Base-by-base conservation (phyloP, 2,888 invertebrate species). In the Melinaea marsaeus region DNA sequence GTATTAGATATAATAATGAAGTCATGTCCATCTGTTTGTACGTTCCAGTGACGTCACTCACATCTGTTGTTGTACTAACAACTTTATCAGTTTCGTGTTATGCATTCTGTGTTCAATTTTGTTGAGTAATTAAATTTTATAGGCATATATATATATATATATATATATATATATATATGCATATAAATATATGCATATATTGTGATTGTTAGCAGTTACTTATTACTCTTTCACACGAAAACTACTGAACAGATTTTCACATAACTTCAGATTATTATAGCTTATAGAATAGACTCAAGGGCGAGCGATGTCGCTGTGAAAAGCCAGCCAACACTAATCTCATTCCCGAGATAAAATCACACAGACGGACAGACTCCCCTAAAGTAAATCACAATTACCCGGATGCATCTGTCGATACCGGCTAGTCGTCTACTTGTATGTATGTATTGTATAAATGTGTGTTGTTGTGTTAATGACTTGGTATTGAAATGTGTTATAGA, bases 391-490 rank as follows among this genome's bases (percentile, higher is more conserved):
- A 51, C 51, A 51, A 51, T 32, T 51, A 9, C 51, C 51, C 51
- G 51, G 51, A 51, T 51, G 51, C 51, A 51, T 51, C 51, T 51
- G 51, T 51, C 51, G 32, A 51, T 51, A 22, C 51, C 6, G 3
- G 51, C 51, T 51, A 32, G 32, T 42, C 42, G 11, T 42, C 42
- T 7, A 42, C 11, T 11, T 11, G 9, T 11, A 42, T 42, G 42
- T 11, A 37, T 7, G 42, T 42, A 42, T 7, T 7, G 42, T 42
- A 37, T 7, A 37, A 37, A 4, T 42, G 42, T 42, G 42, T 9
- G 42, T 42, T 42, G 42, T 42, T 42, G 42, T 42, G 37, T 42
- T 5, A 9, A 11, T 42, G 42, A 7, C 9, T 9, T 42, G 7
- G 6, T 42, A 42, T 42, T 6, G 3, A 42, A 9, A 11, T 42